Base-by-base conservation (phyloP, 2,888 invertebrate species). In the Melieria crassipennis region DNA sequence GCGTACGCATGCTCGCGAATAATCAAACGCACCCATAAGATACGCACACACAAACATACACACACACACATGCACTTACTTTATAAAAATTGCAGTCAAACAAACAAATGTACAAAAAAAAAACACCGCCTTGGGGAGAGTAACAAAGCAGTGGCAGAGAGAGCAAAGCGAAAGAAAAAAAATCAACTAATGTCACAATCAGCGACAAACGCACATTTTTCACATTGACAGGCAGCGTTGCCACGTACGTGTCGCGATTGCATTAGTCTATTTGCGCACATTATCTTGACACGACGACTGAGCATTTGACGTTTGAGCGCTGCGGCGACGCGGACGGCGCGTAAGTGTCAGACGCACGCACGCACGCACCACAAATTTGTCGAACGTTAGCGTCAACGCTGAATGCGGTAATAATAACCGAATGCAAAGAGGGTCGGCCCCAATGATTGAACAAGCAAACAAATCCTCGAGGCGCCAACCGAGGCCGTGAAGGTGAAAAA, bases 1-100 rank as follows among this genome's bases (percentile, higher is more conserved):
- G 69, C 73, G 81, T 82, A 79, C 82, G 82, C 81, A 80, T 82
- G 83, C 78, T 77, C 79, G 80, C 77, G 79, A 80, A 82, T 82
- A 81, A 77, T 79, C 80, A 80, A 81, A 82, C 80, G 78, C 16
- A 16, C 16, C 16, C 16, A 16, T 16, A 16, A 16, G 16, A 16
- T 16, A 16, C 16, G 16, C 16, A 16, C 16, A 16, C 16, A 52
- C 10, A 52, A 5, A 4, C 52, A 52, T 5, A 52, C 52, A 52
- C 9, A 4, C 52, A 52, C 0, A 3, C 30, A 4, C 16, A 7
- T 7, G 9, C 6, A n/a, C 16, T 16, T 13, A 16, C n/a, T 6
- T 5, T 10, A 50, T 50, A 50, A 50, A 50, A 11, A 7, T 50
- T 7, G 11, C 52, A 52, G 13, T 4, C 1, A n/a, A 52, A 52